A percentile compares a stretch with the other conserved stretches of the same genome.
Conservation (phyloP, 2,797 vertebrate species). For the Ibycter americanus region DNA sequence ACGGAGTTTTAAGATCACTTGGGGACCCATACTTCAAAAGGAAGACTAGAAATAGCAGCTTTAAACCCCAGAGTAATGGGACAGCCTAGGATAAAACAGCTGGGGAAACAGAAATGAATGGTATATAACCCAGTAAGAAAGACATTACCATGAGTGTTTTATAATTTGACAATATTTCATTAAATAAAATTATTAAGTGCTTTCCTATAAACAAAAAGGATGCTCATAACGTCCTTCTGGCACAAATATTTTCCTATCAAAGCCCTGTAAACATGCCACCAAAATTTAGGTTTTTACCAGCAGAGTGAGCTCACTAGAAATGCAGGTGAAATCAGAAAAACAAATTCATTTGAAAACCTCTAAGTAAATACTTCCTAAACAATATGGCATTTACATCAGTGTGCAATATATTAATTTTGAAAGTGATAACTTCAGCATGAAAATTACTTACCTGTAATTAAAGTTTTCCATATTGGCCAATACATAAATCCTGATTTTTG, state of each 20-base stretch:
- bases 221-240: conserved; percentile 50
- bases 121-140: conserved; percentile 66
- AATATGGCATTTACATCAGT: conserved; percentile 58
- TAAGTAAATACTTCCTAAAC: conserved; percentile 66
- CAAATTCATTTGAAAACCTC: conserved; percentile 3
- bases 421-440: conserved; percentile 49
- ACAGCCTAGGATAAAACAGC: conserved; percentile 19
- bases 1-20: conserved; percentile 5
- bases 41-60: conserved; percentile 66
- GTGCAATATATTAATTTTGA: conserved; percentile 60
- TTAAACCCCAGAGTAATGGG: conserved; percentile 28
- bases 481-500: conserved; percentile 72
- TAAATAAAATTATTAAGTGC: conserved; percentile 69
- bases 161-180: conserved; percentile 57
- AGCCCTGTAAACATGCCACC: conserved; percentile 52
- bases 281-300: conserved; percentile 26
- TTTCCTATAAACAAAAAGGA: conserved; percentile 70
- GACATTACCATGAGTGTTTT: conserved; percentile 61
- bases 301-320: conserved; percentile 41
- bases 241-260: conserved; percentile 49
- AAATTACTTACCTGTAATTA: conserved; percentile 72
- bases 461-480: conserved; percentile 64
- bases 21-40: conserved; percentile 38
- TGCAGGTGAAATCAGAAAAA: conserved; percentile 57
- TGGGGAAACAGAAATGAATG: conserved; percentile 16